phyloP scores from a whole-genome alignment of 2,797 vertebrate species.

The Oceanodroma leucorhoa region DNA sequence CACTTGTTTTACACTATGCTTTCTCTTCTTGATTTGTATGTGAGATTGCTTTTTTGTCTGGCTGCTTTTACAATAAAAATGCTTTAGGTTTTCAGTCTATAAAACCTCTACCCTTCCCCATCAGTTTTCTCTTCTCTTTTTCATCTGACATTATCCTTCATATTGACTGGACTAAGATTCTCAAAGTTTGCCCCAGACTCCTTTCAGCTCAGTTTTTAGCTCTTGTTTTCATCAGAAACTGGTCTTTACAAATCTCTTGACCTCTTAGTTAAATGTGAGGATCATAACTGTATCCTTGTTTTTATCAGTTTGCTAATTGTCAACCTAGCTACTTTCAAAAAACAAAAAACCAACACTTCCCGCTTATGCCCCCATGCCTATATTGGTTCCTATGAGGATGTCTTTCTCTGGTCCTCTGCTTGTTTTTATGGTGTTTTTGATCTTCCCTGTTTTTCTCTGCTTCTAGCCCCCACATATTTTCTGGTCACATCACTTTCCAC shows the following conservation, averaged over 20 bases:
- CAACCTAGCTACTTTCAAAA: background rate
- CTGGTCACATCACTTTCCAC: background rate
- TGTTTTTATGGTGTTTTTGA: background rate
- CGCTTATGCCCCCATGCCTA: accelerated
- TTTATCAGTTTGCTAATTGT: background rate
- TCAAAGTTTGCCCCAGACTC: background rate
- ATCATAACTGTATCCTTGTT: background rate
- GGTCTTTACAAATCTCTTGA: background rate
- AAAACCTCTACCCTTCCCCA: background rate
- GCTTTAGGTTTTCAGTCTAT: background rate
- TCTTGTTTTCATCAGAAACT: background rate
- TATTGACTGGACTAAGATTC: background rate
- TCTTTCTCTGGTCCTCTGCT: background rate
- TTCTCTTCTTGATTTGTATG: background rate
- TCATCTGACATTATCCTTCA: accelerated
- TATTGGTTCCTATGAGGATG: background rate
- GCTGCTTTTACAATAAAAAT: background rate
- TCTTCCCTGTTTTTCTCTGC: background rate
- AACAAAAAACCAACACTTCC: background rate
- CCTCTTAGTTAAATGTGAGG: background rate
- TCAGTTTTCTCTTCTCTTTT: background rate
- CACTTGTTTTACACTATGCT: background rate
- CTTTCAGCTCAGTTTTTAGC: background rate
- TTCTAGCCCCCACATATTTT: background rate
- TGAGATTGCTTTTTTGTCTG: background rate